Percentiles rank a stretch among this genome's conserved stretches.
Evolutionary conservation across 2,888 invertebrate genomes (phyloP).

Genomic region (Empis stercorea): DNA sequence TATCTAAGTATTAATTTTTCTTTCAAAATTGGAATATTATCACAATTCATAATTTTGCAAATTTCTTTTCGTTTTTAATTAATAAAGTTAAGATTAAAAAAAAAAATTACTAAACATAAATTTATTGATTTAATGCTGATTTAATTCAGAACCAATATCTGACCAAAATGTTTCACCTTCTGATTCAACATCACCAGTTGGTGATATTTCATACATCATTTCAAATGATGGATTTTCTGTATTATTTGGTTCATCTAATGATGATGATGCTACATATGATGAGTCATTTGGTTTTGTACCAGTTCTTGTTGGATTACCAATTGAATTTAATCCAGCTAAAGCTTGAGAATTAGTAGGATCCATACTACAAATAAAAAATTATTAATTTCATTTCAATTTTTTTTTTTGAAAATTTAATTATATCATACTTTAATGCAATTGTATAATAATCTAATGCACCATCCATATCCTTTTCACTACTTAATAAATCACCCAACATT

Average conservation of each 20-base stretch:
- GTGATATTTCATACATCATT: conserved; percentile 27
- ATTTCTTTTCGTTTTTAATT: too few species aligned
- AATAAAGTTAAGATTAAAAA: too few species aligned
- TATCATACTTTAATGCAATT: conserved; percentile 24
- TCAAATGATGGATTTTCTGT: conserved; percentile 29
- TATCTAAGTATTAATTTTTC: too few species aligned
- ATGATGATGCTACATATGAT: conserved; percentile 18
- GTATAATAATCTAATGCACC: conserved; percentile 32
- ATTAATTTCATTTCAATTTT: too few species aligned
- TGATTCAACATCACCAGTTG: conserved; percentile 39
- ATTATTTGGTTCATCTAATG: conserved; percentile 25
- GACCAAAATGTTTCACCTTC: conserved; percentile 48
- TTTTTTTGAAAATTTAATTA: neutral
- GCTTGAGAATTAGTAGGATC: conserved; percentile 30
- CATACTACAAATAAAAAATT: conserved; percentile 18
- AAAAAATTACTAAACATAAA: too few species aligned
- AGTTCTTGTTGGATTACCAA: conserved; percentile 23
- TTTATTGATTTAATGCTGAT: conserved; percentile 29
- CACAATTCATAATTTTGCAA: too few species aligned
- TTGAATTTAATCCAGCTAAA: conserved; percentile 26
- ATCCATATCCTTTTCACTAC: conserved; percentile 25
- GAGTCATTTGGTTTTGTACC: conserved; percentile 15
- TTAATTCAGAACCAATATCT: conserved; percentile 46
- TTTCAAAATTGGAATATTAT: too few species aligned
- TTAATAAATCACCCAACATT: conserved; percentile 29